These are phyloP conservation scores for Hyposoter didymator DNA, from an alignment of 2,888 invertebrate species.

Conservation along the genomic window DNA sequence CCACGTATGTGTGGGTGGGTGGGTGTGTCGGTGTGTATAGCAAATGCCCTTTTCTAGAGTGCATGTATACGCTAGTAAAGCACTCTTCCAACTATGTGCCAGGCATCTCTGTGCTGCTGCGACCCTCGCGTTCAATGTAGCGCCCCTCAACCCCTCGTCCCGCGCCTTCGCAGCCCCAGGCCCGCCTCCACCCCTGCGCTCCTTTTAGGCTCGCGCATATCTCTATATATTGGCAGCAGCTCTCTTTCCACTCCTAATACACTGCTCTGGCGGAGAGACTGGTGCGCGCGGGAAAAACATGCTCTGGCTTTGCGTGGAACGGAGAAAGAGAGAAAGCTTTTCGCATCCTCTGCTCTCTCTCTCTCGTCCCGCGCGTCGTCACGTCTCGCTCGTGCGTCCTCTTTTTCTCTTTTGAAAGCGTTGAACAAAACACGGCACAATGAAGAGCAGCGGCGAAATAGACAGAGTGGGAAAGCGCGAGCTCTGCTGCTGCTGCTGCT, in stretches of 20 bases:
- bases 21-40: conserved; percentile 51
- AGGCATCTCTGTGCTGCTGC: conserved; percentile 62
- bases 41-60: conserved; percentile 43
- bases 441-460: conserved; percentile 59
- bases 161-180: neutral
- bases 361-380: too few species aligned
- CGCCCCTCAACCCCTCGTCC: conserved; percentile 30
- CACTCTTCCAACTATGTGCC: conserved; percentile 65
- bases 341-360: conserved; percentile 18
- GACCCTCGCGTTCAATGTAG: conserved; percentile 49
- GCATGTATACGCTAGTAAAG: conserved; percentile 40
- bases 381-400: conserved; percentile 13
- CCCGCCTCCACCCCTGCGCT: conserved; percentile 38
- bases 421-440: conserved; percentile 56
- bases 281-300: conserved; percentile 45
- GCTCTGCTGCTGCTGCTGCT: conserved; percentile 13
- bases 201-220: neutral
- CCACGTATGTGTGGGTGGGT: too few species aligned
- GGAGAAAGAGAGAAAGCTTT: conserved; percentile 31
- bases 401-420: conserved; percentile 38
- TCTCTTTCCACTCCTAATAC: conserved; percentile 71
- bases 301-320: conserved; percentile 33
- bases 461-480: conserved; percentile 59
- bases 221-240: conserved; percentile 61
- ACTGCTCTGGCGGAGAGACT: conserved; percentile 44